phyloP scores from a whole-genome alignment of 2,113 vertebrate genomes.

The Gallinago undulata region DNA sequence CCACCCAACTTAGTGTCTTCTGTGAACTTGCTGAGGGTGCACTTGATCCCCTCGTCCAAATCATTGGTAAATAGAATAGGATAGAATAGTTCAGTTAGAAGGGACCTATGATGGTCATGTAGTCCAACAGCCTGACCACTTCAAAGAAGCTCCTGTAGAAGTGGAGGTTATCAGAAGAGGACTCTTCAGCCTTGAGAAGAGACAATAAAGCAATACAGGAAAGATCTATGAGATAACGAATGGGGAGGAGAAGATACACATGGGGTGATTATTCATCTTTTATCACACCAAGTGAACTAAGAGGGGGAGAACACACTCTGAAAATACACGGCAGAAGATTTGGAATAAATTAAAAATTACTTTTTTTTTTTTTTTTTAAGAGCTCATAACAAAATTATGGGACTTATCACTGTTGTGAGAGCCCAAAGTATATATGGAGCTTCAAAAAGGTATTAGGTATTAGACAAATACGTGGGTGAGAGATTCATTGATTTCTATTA shows the following conservation, averaged over 20 bases:
- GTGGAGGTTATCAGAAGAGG: neutral
- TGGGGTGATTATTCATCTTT: neutral
- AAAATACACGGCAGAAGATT: neutral
- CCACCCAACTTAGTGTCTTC: too few relatives aligned
- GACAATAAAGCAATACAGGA: neutral
- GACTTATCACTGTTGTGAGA: neutral
- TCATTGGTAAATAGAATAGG: neutral
- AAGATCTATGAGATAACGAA: neutral
- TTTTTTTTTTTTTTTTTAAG: neutral
- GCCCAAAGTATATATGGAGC: too few relatives aligned
- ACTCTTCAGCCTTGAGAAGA: neutral
- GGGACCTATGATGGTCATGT: neutral
- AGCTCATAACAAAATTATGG: neutral
- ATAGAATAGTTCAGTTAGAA: neutral
- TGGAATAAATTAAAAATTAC: neutral
- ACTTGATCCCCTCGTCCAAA: too few relatives aligned
- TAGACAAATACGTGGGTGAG: neutral
- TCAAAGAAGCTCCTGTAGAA: neutral
- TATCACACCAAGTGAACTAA: accelerated
- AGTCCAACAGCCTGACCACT: neutral
- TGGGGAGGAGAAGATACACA: neutral
- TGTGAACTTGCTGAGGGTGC: too few relatives aligned
- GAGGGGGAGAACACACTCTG: neutral
- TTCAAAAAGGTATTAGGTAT: neutral
- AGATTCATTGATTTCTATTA: neutral